Base-by-base conservation (phyloP, 2,797 vertebrate genomes). In the Anisognathus igniventris region DNA sequence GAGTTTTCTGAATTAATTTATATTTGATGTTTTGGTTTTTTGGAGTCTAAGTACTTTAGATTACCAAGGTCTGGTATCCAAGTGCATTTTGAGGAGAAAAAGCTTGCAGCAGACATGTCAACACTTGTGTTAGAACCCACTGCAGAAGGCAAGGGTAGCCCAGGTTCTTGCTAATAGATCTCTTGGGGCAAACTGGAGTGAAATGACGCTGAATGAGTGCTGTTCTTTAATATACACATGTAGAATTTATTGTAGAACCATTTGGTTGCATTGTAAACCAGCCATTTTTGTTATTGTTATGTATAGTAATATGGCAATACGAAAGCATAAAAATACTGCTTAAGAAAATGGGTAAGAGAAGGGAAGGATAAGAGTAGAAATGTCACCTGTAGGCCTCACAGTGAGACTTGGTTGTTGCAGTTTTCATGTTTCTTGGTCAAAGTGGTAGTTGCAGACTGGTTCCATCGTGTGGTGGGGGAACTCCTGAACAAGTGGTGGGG, bases 81-180 rank as follows among this genome's bases (percentile, higher is more conserved):
- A 71, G 23, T 45, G 48, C 73, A 81, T 81, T 92, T 84, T 33
- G 8, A 72, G 61, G 54, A 50, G 50, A 58, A 76, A 66, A 88
- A 71, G 21, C 39, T 90, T 86, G 58, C 51, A 57, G 71, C 30
- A 84, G 53, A 45, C 20, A 64, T 40, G 19, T 70, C 51, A 70
- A 37, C 21, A 22, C 39, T 33, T 57, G 51, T 54, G 40, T 77
- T 42, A 31, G 22, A 42, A 35, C 7, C 40, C 35, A 42, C 40
- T 77, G 48, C 48, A 70, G 40, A 56, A 48, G 17, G 48, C 53
- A 50, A 51, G 45, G 22, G 15, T 75, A 60, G 39, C 23, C 25
- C 35, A 48, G 14, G 25, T 62, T 47, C 21, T 56, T 48, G 31
- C 25, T 54, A 47, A 77, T 13, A 70, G 30, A 47, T 54, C 33